A percentile compares a stretch with the other conserved stretches of the same genome.
Evolutionary conservation across 2,113 vertebrate genomes (phyloP).

Genomic region (Ornithorhynchus anatinus): DNA sequence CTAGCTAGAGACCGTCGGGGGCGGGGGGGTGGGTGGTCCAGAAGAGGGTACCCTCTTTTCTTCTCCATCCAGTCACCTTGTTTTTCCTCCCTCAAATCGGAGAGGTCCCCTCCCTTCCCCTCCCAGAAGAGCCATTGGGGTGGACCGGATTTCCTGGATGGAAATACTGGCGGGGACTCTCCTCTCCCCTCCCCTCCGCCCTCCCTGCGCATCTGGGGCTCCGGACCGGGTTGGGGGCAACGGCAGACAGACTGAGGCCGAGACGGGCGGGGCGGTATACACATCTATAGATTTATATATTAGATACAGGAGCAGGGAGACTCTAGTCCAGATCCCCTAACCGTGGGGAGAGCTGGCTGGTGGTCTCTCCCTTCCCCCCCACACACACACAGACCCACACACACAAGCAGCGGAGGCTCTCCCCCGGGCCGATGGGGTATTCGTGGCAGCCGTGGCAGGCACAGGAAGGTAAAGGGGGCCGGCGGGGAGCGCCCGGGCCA

Average conservation of each 20-base stretch:
- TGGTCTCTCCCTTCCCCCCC: not conserved
- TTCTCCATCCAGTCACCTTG: too few relatives aligned
- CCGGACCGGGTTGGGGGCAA: not conserved
- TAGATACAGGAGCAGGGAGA: constrained; percentile 51
- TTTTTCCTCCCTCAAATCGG: too few relatives aligned
- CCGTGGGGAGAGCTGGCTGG: not conserved
- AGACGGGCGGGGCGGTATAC: constrained; percentile 23
- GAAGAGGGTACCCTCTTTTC: too few relatives aligned
- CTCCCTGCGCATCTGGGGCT: too few relatives aligned
- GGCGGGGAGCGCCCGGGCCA: not conserved
- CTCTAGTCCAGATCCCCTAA: not conserved
- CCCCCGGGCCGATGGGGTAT: not conserved
- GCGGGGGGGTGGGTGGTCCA: too few relatives aligned
- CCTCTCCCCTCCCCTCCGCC: too few relatives aligned
- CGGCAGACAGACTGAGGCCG: constrained; percentile 27
- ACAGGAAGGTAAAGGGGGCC: not conserved
- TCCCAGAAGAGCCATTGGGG: too few relatives aligned
- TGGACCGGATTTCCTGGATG: too few relatives aligned
- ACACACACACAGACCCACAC: constrained; percentile 37
- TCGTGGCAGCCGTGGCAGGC: constrained; percentile 25
- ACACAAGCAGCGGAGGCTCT: constrained; percentile 44
- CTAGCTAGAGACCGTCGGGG: too few relatives aligned
- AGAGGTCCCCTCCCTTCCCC: too few relatives aligned
- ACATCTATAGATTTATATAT: constrained; percentile 65
- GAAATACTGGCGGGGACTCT: too few relatives aligned